Base-by-base conservation (phyloP, 2,888 invertebrate species). In the Sarcophaga rosellei region DNA sequence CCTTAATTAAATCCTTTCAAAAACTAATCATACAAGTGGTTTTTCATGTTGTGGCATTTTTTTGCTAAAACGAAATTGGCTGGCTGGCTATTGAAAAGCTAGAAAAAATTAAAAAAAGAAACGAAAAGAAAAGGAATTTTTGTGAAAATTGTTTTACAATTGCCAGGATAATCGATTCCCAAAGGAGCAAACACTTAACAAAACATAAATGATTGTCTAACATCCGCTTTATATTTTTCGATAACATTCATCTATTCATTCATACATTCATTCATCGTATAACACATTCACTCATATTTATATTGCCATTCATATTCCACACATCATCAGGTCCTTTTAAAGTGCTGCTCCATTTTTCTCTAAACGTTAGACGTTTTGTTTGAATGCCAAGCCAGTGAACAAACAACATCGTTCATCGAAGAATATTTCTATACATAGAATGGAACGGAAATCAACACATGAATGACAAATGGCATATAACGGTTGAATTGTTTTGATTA, bases 81-180 rank as follows among this genome's bases (percentile, higher is more conserved):
- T 35, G 35, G 35, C 35, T 35, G 35, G 17, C 53, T 53, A 53
- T 47, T 47, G 47, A 15, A 10, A 35, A 35, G 35, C 0, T 8
- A 35, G 8, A 35, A 35, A 53, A 53, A 53, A 1, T 15, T 0
- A 17, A 53, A 53, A 12, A 17, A 53, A 4, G 1, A 17, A 53
- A 53, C 53, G 10, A 4, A 53, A 53, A 53, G 17, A 53, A 53
- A 12, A 5, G 5, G 82, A 86, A 77, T 81, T 66, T 81, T 85
- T 86, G 84, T 91, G 92, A 92, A 92, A 92, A 92, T 92, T 92
- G 91, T 90, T 92, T 91, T 91, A 92, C 92, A 92, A 92, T 92
- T 92, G 92, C 91, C 89, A 90, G 91, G 90, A 92, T 92, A 92
- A 92, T 92, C 92, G 92, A 92, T 92, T 91, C 91, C 91, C 92